Conservation (phyloP, 2,113 vertebrate species). For the Notarius lentiginosus region DNA sequence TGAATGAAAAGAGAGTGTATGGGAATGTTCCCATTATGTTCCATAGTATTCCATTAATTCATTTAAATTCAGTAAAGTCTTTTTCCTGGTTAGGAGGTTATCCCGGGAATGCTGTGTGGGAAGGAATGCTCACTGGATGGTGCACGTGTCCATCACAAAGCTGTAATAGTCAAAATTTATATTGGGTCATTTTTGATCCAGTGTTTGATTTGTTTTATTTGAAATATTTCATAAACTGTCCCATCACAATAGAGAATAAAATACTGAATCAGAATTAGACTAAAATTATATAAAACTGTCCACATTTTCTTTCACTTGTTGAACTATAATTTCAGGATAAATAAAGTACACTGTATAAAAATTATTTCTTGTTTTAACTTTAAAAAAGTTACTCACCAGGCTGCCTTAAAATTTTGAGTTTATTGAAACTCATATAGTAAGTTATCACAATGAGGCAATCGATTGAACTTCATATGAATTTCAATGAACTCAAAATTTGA, state of each 20-base stretch:
- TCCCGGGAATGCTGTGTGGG: not conserved
- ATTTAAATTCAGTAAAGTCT: not conserved
- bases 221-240: not conserved
- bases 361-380: no score
- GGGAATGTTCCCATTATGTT: not conserved
- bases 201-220: not conserved
- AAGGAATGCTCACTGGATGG: not conserved
- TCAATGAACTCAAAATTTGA: no score
- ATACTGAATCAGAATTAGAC: not conserved
- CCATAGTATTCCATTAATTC: not conserved
- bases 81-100: not conserved
- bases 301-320: not conserved
- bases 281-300: not conserved
- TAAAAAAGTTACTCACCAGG: no score
- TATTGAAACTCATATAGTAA: no score
- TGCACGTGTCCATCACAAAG: not conserved
- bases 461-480: no score
- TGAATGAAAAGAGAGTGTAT: not conserved
- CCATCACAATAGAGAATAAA: not conserved
- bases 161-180: not conserved
- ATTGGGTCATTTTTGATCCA: not conserved
- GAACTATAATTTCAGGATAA: not conserved
- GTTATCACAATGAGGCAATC: no score
- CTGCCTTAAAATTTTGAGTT: no score
- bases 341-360: not conserved